Evolutionary conservation across 2,113 vertebrate species (phyloP), one percentile per base, ranked within the genome.

Genomic region (Vimba vimba): DNA sequence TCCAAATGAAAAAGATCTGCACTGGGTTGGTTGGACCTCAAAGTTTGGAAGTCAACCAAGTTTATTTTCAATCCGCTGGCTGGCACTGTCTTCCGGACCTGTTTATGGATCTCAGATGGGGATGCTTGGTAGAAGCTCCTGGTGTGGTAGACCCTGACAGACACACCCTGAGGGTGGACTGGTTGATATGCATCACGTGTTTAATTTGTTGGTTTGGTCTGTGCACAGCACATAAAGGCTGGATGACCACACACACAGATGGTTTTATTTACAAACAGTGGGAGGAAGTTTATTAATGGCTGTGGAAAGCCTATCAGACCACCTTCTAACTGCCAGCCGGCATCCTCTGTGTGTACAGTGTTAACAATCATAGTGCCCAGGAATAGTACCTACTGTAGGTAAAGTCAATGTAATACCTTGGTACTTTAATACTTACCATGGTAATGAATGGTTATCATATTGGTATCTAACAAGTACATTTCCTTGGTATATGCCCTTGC

Each of bases 241-340:
- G 85, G 87, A 83, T 88, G 79, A 83, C 66, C 87, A 71, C 87
- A 88, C 74, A 25, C 85, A 62, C 89, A 88, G 74, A 88, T 90
- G 83, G 57, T 84, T 81, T 85, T 86, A 88, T 90, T 90, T 86
- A 88, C 87, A 88, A 88, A 88, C 87, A 83, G 64, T 3, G 66
- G 68, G 47, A 83, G 79, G 75, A 87, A 87, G 79, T 85, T 85
- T 90, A 90, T 88, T 83, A 87, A 87, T 80, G 47, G 79, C 50
- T 86, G 64, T 82, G 78, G 78, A 87, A 64, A 15, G 75, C n/a
- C 71, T 64, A 76, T 83, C 59, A 86, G 79, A 64, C n/a, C 79
- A 81, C 4, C 79, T 66, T 47, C 6, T 33, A 39, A 52, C 19
- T 82, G 45, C 64, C 21, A n/a, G 27, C 47, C 23, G 19, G 47